phyloP scores from a whole-genome alignment of 92 coral and sea anemone species.

The Palythoa heliodiscus region DNA sequence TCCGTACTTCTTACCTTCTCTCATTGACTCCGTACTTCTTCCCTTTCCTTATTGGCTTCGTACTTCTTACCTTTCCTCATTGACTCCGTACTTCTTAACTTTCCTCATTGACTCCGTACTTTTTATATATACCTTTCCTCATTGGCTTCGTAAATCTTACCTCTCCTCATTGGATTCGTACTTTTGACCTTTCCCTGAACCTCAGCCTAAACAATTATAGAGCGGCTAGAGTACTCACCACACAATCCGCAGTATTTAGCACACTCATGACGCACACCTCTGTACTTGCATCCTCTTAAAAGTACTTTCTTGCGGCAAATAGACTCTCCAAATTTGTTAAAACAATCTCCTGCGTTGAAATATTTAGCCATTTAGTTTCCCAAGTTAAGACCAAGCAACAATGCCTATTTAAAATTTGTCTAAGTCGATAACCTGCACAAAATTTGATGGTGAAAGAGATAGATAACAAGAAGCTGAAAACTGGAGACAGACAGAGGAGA shows the following conservation, averaged over 20 bases:
- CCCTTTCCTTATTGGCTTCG: too few species aligned
- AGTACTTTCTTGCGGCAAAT: slow-evolving; percentile 7
- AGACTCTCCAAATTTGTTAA: neutral
- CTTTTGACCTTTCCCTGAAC: too few species aligned
- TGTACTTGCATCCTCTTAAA: neutral
- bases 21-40: too few species aligned
- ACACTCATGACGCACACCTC: neutral
- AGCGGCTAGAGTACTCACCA: slow-evolving; percentile 6
- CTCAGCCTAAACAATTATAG: too few species aligned
- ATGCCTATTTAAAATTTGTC: neutral
- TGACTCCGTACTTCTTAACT: too few species aligned
- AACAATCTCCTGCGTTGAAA: slow-evolving; percentile 19
- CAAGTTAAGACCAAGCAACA: neutral
- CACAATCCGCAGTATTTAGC: slow-evolving; percentile 25
- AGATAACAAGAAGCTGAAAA: neutral
- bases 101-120: too few species aligned
- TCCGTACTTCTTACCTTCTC: too few species aligned
- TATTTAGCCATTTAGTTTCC: neutral
- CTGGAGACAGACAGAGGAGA: neutral
- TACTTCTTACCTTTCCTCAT: too few species aligned
- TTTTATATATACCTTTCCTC: too few species aligned
- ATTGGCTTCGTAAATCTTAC: too few species aligned
- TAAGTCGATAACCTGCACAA: neutral
- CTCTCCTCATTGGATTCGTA: too few species aligned
- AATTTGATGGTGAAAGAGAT: neutral